Percentiles rank a stretch among this genome's conserved stretches.
Evolutionary conservation across 2,113 vertebrate species (phyloP).

Genomic region (Mungos mungo): DNA sequence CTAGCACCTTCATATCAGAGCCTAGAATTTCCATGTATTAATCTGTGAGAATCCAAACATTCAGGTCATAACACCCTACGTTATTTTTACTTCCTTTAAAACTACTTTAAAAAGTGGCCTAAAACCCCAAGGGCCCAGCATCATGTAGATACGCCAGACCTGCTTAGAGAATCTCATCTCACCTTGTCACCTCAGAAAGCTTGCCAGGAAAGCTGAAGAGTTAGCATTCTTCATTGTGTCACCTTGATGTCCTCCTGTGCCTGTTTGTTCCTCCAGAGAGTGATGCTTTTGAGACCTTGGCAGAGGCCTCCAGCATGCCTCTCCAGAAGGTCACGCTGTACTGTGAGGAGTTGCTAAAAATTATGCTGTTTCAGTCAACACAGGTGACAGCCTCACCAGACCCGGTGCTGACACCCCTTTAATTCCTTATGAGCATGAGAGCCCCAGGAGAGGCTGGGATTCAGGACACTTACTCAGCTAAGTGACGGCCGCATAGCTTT

Average conservation of each 20-base stretch:
- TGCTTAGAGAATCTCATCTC: not conserved
- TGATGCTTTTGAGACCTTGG: not conserved
- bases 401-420: not conserved
- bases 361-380: not conserved
- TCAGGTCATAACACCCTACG: not conserved
- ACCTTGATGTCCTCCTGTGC: not conserved
- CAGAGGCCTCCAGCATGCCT: not conserved
- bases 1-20: not conserved
- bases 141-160: not conserved
- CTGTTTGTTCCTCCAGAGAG: not conserved
- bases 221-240: not conserved
- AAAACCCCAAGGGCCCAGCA: not conserved
- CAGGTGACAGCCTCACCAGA: not conserved
- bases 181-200: not conserved
- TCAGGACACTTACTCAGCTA: not conserved
- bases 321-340: not conserved
- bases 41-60: not conserved
- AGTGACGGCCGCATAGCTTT: not conserved
- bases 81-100: not conserved
- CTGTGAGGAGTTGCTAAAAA: not conserved
- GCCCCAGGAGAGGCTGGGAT: not conserved
- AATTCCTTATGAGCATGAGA: not conserved
- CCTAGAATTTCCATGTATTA: not conserved
- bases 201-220: not conserved
- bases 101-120: not conserved